Evolutionary conservation across 2,797 vertebrate genomes (phyloP).

Genomic region (Anas capensis): DNA sequence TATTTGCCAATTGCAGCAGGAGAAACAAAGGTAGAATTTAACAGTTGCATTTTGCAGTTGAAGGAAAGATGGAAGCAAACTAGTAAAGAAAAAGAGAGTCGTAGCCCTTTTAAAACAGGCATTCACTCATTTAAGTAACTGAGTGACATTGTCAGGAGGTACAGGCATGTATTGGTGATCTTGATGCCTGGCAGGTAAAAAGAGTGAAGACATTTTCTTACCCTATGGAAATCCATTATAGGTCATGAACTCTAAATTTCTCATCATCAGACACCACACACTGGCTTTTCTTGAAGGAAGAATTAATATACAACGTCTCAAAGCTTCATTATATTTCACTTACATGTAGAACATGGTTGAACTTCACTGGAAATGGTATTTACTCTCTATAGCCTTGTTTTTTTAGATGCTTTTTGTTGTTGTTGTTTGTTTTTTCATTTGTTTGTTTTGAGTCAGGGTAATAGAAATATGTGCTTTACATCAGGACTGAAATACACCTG

Average conservation of each 20-base stretch:
- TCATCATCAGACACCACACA: not conserved
- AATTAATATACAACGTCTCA: not conserved
- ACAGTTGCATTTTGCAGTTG: not conserved
- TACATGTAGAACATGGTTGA: not conserved
- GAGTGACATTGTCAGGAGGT: not conserved
- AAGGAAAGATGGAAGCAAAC: not conserved
- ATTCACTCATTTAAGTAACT: not conserved
- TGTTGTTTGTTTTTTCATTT: not conserved
- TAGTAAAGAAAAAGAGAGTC: not conserved
- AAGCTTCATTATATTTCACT: not conserved
- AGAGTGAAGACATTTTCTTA: accelerated
- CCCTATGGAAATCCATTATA: not conserved
- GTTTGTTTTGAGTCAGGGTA: not conserved
- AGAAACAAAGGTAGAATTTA: not conserved
- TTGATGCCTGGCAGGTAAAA: not conserved
- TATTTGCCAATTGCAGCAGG: not conserved
- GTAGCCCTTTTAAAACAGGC: not conserved
- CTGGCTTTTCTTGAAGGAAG: not conserved
- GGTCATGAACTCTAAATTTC: not conserved
- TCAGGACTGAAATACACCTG: not conserved
- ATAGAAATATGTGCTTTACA: not conserved
- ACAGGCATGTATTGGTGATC: not conserved
- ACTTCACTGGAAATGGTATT: not conserved
- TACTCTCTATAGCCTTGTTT: not conserved
- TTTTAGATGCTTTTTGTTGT: not conserved